These are phyloP conservation scores for Dolichoris vasculosae DNA, from an alignment of 1,140 invertebrate genomes.

Conservation along the genomic window DNA sequence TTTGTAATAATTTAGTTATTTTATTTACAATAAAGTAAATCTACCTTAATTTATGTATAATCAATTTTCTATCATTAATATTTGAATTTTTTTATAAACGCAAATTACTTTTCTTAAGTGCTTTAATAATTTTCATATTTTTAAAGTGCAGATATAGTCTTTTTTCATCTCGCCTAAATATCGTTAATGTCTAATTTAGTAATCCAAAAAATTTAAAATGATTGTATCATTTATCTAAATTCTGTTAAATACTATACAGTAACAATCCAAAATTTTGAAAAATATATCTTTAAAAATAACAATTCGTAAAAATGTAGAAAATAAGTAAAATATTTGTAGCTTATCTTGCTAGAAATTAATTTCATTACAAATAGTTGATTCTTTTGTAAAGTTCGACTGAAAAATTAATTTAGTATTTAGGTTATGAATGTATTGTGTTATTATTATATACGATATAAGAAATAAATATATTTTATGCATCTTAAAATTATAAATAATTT, in stretches of 20 bases:
- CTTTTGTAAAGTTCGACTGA: too few species aligned
- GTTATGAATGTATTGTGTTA: background rate
- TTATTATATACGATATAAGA: background rate
- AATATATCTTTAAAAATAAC: background rate
- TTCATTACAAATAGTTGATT: background rate
- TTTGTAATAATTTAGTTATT: slow-evolving; percentile 9
- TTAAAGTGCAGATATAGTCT: background rate
- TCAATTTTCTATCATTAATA: background rate
- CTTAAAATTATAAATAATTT: background rate
- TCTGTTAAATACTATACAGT: background rate
- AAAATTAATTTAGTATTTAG: background rate
- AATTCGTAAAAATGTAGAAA: too few species aligned
- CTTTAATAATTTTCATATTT: background rate
- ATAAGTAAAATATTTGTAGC: too few species aligned
- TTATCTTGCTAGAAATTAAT: background rate
- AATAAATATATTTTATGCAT: background rate
- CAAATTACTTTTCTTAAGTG: background rate
- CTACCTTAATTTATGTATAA: slow-evolving; percentile 1
- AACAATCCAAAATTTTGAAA: background rate
- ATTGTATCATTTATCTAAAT: background rate
- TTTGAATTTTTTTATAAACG: too few species aligned
- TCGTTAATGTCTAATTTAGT: background rate
- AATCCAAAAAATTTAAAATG: background rate
- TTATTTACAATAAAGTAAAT: background rate
- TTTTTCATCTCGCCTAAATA: background rate